Evolutionary conservation across 2,888 invertebrate species (phyloP).

Genomic region (Dendrolimus houi): DNA sequence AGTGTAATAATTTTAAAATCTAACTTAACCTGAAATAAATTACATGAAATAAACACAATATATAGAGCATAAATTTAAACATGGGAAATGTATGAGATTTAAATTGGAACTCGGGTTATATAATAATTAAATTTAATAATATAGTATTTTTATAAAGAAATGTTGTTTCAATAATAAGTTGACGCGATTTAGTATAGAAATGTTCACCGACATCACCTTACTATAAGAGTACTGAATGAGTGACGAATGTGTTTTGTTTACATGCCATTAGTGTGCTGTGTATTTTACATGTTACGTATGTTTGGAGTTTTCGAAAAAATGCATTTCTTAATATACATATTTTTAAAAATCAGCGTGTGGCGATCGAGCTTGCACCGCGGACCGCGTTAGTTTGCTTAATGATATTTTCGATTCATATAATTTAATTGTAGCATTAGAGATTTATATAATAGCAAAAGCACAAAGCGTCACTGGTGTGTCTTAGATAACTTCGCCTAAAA

Average conservation of each 20-base stretch:
- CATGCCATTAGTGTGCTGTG: slow-evolving; percentile 62
- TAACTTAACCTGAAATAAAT: no score
- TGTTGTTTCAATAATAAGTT: no score
- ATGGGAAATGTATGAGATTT: no score
- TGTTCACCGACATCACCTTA: slow-evolving; percentile 9
- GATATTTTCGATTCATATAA: slow-evolving; percentile 42
- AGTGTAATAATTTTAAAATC: no score
- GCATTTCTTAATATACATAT: slow-evolving; percentile 65
- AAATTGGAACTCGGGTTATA: no score
- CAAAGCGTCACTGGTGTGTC: slow-evolving; percentile 64
- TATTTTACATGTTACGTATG: slow-evolving; percentile 57
- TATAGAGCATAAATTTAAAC: no score
- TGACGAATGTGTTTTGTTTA: slow-evolving; percentile 68
- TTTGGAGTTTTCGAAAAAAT: slow-evolving; percentile 56
- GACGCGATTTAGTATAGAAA: no score
- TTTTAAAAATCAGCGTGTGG: slow-evolving; percentile 47
- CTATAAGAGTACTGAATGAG: slow-evolving; percentile 53
- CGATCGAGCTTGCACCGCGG: slow-evolving; percentile 68
- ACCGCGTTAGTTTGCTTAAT: slow-evolving; percentile 56
- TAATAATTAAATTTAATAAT: no score
- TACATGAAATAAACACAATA: no score
- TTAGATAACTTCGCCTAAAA: slow-evolving; percentile 38
- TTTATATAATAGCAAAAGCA: slow-evolving; percentile 54
- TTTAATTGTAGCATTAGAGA: slow-evolving; percentile 52
- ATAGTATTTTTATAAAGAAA: no score